Base-by-base conservation (phyloP, 2,888 invertebrate species). In the Lamellibrachia columna region DNA sequence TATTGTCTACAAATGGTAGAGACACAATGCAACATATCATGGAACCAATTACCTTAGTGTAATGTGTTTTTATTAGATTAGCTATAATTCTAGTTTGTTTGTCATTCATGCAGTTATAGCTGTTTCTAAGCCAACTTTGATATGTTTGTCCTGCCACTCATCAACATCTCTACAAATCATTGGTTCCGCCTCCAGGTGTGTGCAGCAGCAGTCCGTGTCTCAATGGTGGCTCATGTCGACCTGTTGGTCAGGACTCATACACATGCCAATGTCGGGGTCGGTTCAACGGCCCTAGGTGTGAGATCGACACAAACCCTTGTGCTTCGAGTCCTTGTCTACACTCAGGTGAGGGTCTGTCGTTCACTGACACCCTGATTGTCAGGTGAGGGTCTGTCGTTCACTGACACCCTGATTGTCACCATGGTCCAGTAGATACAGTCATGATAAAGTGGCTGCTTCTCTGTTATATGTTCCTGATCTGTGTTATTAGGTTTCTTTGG, bases 221-320 rank as follows among this genome's bases (percentile, higher is more conserved):
- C 94, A 98, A 98, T 95, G 98, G 98, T n/a, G 97, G 97, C 3
- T 97, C 98, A 93, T 98, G 97, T 95, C 94, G 95, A 92, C 94
- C 95, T 0, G 96, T 96, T 1, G 97, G 97, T 9, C 96, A 96
- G 75, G 97, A 97, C 93, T 93, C 95, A 3, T 99, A 97, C 96
- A 97, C 98, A 95, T 99, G 99, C 96, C 96, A 97, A 91, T 99
- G 99, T 96, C 98, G 98, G 95, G 55, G 75, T 52, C 97, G 98
- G 93, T 98, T 98, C 97, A 97, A 97, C 6, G 99, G 99, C 2
- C 96, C 97, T 52, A 97, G 97, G 92, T 99, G 99, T 96, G 98
- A 99, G 96, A 97, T 98, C 91, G 99, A 99, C 96, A 93, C 92
- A 75, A 93, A 93, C 90, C 94, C 94, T 8, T 94, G 94, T 90